Conservation (phyloP, 1,140 invertebrate species). For the Microvelia longipes region DNA sequence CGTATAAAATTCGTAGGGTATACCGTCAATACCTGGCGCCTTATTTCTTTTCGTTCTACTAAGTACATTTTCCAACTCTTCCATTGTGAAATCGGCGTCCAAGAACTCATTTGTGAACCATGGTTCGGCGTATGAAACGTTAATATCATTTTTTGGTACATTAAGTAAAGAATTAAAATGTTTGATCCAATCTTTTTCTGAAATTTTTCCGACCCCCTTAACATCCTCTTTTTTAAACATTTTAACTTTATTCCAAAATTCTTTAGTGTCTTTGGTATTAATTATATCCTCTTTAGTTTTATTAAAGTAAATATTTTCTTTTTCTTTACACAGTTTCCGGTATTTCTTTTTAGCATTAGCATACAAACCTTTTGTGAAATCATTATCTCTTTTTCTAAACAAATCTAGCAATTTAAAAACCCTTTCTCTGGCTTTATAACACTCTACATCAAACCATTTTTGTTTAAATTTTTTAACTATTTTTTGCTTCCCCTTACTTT, state of each 20-base stretch:
- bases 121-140: background rate
- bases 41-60: background rate
- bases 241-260: background rate
- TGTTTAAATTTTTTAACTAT: background rate
- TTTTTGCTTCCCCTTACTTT: background rate
- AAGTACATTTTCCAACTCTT: background rate
- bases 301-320: background rate
- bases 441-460: background rate
- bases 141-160: background rate
- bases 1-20: background rate
- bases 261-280: background rate
- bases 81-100: background rate
- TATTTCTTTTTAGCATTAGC: background rate
- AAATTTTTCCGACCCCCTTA: background rate
- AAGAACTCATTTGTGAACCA: background rate
- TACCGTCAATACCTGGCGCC: background rate
- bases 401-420: background rate
- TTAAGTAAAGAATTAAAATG: background rate
- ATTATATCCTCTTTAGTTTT: background rate
- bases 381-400: background rate
- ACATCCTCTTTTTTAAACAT: background rate
- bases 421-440: background rate
- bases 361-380: background rate
- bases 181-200: background rate
- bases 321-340: background rate